These are phyloP conservation scores for Ptychochromis oligacanthus DNA, from an alignment of 2,113 vertebrate genomes.

Conservation along the genomic window DNA sequence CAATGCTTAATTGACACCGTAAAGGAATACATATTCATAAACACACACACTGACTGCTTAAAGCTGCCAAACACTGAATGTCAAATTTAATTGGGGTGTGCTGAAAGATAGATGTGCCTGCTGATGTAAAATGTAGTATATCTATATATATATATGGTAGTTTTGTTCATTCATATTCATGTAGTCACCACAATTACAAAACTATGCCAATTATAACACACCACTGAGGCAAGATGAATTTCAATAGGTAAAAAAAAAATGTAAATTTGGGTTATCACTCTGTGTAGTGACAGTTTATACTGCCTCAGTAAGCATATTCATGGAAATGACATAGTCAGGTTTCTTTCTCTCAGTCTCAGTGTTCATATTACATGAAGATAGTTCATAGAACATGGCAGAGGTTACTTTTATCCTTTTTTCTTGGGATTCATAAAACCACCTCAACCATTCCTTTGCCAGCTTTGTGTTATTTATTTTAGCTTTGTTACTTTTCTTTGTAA, in stretches of 20 bases:
- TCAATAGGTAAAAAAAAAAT: conserved; percentile 36
- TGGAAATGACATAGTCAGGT: conserved; percentile 16
- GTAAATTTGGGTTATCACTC: conserved; percentile 39
- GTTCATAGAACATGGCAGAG: not conserved
- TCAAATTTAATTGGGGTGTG: conserved; percentile 72
- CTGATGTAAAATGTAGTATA: conserved; percentile 56
- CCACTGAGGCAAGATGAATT: conserved; percentile 35
- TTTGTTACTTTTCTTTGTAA: not conserved
- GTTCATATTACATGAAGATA: not conserved
- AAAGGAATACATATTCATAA: conserved; percentile 76
- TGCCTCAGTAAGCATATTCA: conserved; percentile 23
- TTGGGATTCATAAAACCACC: conserved; percentile 23
- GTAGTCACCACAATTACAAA: conserved; percentile 35
- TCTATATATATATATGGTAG: conserved; percentile 11
- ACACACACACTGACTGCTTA: conserved; percentile 55
- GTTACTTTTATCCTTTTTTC: conserved; percentile 28
- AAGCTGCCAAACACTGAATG: conserved; percentile 64
- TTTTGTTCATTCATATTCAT: conserved; percentile 63
- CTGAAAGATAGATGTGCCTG: conserved; percentile 64
- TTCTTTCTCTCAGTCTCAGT: not conserved
- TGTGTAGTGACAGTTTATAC: conserved; percentile 9
- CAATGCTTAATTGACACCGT: conserved; percentile 71
- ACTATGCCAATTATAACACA: conserved; percentile 47
- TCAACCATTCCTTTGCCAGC: not conserved
- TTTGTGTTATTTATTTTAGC: conserved; percentile 1